Conservation (phyloP, 2,888 invertebrate genomes). For the Cyaniris semiargus region DNA sequence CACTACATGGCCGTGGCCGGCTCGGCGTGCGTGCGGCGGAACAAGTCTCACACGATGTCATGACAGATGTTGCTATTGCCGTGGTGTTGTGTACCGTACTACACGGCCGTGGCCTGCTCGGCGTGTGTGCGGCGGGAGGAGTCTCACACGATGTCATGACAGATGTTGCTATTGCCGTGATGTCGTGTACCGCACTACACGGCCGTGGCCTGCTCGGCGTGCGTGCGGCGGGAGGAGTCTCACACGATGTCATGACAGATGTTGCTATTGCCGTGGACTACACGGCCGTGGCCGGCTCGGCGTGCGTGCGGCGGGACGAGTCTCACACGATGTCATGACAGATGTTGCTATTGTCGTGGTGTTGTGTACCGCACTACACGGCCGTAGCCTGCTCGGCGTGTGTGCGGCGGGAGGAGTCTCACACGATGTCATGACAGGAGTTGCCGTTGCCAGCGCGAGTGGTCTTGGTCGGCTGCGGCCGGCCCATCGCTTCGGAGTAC, state of each 20-base stretch:
- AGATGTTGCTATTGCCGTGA: not conserved
- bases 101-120: conserved; percentile 66
- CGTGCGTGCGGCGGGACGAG: conserved; percentile 61
- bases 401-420: conserved; percentile 67
- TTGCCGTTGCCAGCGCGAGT: conserved; percentile 86
- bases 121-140: conserved; percentile 62
- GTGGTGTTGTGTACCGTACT: conserved; percentile 38
- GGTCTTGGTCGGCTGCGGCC: conserved; percentile 83
- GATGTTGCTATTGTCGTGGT: not conserved
- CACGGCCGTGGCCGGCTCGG: conserved; percentile 63
- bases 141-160: conserved; percentile 63
- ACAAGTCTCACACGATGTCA: conserved; percentile 75
- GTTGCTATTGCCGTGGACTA: conserved; percentile 41
- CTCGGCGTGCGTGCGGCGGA: conserved; percentile 60
- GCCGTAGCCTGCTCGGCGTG: conserved; percentile 62
- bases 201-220: conserved; percentile 60
- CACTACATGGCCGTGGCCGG: conserved; percentile 64
- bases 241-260: conserved; percentile 57
- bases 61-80: conserved; percentile 66
- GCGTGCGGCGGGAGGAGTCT: conserved; percentile 66
- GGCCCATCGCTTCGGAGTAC: conserved; percentile 65
- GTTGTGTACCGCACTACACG: no score
- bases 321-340: conserved; percentile 63
- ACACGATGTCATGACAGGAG: conserved; percentile 80
- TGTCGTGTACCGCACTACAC: conserved; percentile 51